A percentile compares a stretch with the other conserved stretches of the same genome.
Evolutionary conservation across 2,888 invertebrate species (phyloP).

Genomic region (Phyllotreta striolata): DNA sequence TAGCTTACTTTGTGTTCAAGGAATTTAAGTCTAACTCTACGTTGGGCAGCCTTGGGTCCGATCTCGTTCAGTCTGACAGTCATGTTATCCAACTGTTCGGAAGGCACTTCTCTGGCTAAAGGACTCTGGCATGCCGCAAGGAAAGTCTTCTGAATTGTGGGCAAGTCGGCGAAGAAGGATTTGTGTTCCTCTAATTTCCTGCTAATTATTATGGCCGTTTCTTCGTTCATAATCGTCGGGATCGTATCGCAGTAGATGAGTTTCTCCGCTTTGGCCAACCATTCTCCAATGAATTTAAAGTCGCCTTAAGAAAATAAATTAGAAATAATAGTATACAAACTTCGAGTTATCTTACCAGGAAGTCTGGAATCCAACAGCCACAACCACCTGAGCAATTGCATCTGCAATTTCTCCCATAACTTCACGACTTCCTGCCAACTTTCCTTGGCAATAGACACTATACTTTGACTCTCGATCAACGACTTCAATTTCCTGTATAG

Average conservation of each 20-base stretch:
- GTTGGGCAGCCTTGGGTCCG: slow-evolving; percentile 78
- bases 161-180: slow-evolving; percentile 85
- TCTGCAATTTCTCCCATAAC: slow-evolving; percentile 83
- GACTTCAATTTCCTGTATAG: slow-evolving; percentile 80
- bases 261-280: slow-evolving; percentile 89
- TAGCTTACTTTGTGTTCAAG: slow-evolving; percentile 79
- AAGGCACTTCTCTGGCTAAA: slow-evolving; percentile 74
- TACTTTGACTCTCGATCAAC: slow-evolving; percentile 81
- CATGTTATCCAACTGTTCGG: slow-evolving; percentile 84
- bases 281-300: slow-evolving; percentile 85
- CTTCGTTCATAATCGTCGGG: slow-evolving; percentile 85
- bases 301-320: slow-evolving; percentile 65
- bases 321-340: not conserved
- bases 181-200: slow-evolving; percentile 90
- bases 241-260: slow-evolving; percentile 83
- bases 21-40: slow-evolving; percentile 86
- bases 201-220: slow-evolving; percentile 86
- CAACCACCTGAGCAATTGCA: slow-evolving; percentile 84
- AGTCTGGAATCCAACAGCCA: slow-evolving; percentile 86
- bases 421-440: slow-evolving; percentile 86
- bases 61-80: slow-evolving; percentile 78
- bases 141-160: slow-evolving; percentile 80
- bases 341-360: slow-evolving; percentile 60
- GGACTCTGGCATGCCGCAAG: slow-evolving; percentile 75
- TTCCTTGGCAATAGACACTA: slow-evolving; percentile 82